Base-by-base conservation (phyloP, 2,113 vertebrate genomes). In the Proterorhinus semilunaris region DNA sequence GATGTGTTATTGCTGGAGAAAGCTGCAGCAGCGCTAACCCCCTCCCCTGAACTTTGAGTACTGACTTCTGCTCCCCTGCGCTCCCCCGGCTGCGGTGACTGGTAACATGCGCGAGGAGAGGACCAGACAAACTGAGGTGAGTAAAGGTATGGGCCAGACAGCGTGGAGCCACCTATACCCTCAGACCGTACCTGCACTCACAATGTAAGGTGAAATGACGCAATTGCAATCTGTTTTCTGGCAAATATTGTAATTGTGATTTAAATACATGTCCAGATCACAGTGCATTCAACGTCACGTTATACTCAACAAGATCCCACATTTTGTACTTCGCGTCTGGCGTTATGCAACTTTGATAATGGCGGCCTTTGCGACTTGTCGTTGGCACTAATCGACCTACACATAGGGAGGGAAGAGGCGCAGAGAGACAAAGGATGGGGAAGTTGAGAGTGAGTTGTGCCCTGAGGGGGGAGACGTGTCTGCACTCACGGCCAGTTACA, bases 111-210 rank as follows among this genome's bases (percentile, higher is more conserved):
- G 67, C 68, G 36, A 58, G 75, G 53, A 55, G 65, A 67, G 63
- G 70, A 10, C 57, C 36, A 49, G 66, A 46, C 27, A 66, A 66
- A 55, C 27, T 62, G 53, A 64, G 50, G 55, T 48, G 58, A 74
- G 82, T 78, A 71, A 55, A 55, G 79, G 83, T 86, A 86, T 72
- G 75, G 79, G 80, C 77, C 71, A 92, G 91, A 92, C 89, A 88
- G 65, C 83, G 82, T 90, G 88, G 90, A 89, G 90, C 89, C 91
- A 1, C 62, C 71, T 84, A n/a, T n/a, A 36, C 83, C 86, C 74
- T 69, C 74, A 84, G 71, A 85, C 75, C 84, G 36, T 59, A 86
- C 82, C 83, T 90, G 84, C 81, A 71, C 57, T 87, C 83, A 78
- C 65, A 36, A 36, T 36, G 1, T 1, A 36, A 36, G 27, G 27